Evolutionary conservation across 2,113 vertebrate genomes (phyloP).

Genomic region (Butorides virescens): DNA sequence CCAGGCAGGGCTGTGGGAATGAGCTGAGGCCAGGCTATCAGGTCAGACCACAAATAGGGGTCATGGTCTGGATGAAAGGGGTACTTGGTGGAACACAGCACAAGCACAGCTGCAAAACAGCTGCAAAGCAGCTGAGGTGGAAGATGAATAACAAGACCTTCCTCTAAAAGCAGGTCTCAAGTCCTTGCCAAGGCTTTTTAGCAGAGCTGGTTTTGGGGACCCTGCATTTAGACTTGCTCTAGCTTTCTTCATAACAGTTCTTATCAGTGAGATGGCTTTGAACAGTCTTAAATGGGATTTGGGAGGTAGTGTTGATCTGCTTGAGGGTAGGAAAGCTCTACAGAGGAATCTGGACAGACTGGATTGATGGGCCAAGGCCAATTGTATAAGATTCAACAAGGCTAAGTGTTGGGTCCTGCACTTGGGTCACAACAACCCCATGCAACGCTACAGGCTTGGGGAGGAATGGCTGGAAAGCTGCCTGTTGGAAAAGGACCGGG

Average conservation of each 20-base stretch:
- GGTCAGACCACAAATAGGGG: not conserved
- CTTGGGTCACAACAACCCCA: no score
- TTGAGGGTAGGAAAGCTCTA: no score
- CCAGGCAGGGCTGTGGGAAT: not conserved
- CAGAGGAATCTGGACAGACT: no score
- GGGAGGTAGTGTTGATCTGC: no score
- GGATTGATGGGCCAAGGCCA: no score
- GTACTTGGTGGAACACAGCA: not conserved
- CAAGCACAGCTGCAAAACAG: not conserved
- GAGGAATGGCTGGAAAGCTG: no score
- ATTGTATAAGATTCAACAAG: no score
- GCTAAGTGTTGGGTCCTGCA: no score
- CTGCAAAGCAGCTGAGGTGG: not conserved
- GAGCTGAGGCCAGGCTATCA: not conserved
- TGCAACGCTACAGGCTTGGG: no score
- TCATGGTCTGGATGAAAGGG: not conserved
- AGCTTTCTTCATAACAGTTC: not conserved
- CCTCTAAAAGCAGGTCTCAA: not conserved
- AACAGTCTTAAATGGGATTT: no score
- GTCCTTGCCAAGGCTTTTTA: not conserved
- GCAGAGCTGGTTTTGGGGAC: not conserved
- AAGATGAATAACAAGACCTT: not conserved
- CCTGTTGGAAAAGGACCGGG: no score
- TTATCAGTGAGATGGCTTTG: not conserved
- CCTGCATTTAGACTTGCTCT: not conserved